Evolutionary conservation across 1,140 invertebrate species (phyloP).

Genomic region (Trichonephila clavata): DNA sequence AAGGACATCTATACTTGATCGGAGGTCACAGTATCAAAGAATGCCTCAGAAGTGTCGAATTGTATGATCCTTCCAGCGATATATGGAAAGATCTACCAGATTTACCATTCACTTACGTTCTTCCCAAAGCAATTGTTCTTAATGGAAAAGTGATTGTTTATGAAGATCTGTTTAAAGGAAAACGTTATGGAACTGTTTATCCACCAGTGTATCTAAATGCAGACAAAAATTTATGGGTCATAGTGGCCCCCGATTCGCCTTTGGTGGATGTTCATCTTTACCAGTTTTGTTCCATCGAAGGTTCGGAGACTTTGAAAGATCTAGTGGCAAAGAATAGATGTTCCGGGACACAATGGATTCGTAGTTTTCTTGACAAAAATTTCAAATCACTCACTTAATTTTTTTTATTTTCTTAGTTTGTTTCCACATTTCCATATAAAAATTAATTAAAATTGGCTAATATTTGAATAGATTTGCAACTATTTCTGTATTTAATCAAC

Average conservation of each 20-base stretch:
- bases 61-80: not conserved
- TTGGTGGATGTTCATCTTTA: not conserved
- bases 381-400: not conserved
- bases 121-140: slow-evolving; percentile 19
- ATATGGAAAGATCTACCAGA: slow-evolving; percentile 2
- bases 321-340: not conserved
- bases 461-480: too few species aligned
- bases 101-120: not conserved
- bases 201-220: not conserved
- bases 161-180: not conserved
- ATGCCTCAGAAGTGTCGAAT: not conserved
- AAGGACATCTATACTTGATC: not conserved
- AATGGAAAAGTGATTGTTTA: not conserved
- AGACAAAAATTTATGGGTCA: not conserved
- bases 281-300: not conserved
- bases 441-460: too few species aligned
- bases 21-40: not conserved
- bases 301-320: not conserved
- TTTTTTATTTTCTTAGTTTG: too few species aligned
- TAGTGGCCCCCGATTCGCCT: not conserved
- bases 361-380: not conserved
- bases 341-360: not conserved
- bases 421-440: too few species aligned
- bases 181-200: not conserved
- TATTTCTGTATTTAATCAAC: too few species aligned